These are phyloP conservation scores for Scelioninae gen. 1 DNA, from an alignment of 2,888 invertebrate species.

Conservation along the genomic window DNA sequence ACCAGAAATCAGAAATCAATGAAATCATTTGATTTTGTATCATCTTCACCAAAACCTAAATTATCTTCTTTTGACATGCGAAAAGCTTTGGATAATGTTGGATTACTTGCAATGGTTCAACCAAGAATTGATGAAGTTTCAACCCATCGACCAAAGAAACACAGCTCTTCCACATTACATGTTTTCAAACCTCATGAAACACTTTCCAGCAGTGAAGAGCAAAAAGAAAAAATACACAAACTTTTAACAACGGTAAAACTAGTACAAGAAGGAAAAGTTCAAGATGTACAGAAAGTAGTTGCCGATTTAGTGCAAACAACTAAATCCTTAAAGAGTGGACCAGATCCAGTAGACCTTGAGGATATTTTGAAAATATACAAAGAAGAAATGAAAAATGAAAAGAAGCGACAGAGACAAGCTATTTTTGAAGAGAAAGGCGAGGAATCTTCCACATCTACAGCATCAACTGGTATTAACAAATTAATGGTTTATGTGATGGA, in stretches of 20 bases:
- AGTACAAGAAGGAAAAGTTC: slow-evolving; percentile 80
- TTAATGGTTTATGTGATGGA: slow-evolving; percentile 78
- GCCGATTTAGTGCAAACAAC: slow-evolving; percentile 77
- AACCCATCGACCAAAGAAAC: slow-evolving; percentile 26
- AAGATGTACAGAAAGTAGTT: slow-evolving; percentile 78
- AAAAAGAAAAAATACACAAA: slow-evolving; percentile 84
- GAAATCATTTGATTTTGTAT: slow-evolving; percentile 56
- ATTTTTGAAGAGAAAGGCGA: slow-evolving; percentile 44
- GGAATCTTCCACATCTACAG: slow-evolving; percentile 58
- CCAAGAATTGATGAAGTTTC: slow-evolving; percentile 43
- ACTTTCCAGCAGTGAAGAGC: slow-evolving; percentile 83
- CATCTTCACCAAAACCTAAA: slow-evolving; percentile 77
- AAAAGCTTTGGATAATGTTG: slow-evolving; percentile 82
- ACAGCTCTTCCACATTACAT: slow-evolving; percentile 72
- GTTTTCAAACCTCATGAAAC: slow-evolving; percentile 83
- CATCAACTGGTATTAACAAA: slow-evolving; percentile 80
- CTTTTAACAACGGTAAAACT: slow-evolving; percentile 81
- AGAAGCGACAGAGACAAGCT: slow-evolving; percentile 80
- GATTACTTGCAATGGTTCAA: slow-evolving; percentile 73
- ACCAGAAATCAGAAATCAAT: slow-evolving; percentile 78
- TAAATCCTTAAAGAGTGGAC: slow-evolving; percentile 79
- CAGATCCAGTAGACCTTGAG: slow-evolving; percentile 80
- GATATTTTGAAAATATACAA: slow-evolving; percentile 80
- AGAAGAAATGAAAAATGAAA: slow-evolving; percentile 82
- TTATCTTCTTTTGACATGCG: slow-evolving; percentile 82